Conservation (phyloP, 2,888 invertebrate genomes). For the Tenthredo scrophulariae region DNA sequence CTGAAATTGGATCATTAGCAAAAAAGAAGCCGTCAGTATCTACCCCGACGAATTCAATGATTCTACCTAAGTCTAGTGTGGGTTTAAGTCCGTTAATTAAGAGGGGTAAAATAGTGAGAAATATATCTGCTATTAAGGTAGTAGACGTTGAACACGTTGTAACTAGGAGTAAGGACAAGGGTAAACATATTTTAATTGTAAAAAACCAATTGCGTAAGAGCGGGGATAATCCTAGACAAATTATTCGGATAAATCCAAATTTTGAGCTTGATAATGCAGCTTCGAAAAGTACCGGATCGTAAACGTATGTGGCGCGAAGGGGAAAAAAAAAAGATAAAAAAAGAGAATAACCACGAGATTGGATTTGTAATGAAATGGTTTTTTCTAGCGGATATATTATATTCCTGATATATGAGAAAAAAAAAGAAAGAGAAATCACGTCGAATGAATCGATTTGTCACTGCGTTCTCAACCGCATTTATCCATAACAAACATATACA, state of each 20-base stretch:
- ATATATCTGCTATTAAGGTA: conserved; percentile 67
- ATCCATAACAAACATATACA: background rate
- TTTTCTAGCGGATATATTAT: background rate
- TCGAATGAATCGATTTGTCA: conserved; percentile 31
- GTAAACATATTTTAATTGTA: conserved; percentile 66
- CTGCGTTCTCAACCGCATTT: background rate
- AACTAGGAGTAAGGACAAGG: conserved; percentile 56
- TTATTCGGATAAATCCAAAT: conserved; percentile 67
- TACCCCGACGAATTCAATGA: conserved; percentile 64
- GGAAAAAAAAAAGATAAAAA: background rate
- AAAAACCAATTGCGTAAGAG: conserved; percentile 62
- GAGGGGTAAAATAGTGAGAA: conserved; percentile 61
- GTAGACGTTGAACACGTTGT: conserved; percentile 62
- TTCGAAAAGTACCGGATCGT: conserved; percentile 68
- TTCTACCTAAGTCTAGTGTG: conserved; percentile 68
- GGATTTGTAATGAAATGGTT: background rate
- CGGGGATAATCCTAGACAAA: conserved; percentile 62
- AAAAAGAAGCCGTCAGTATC: conserved; percentile 61
- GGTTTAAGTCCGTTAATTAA: conserved; percentile 56
- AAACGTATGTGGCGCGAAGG: conserved; percentile 54
- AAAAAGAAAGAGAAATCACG: background rate
- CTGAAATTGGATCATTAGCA: conserved; percentile 60
- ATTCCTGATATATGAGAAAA: background rate
- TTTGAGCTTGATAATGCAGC: conserved; percentile 66
- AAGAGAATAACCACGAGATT: background rate